Base-by-base conservation (phyloP, 2,888 invertebrate species). In the Rotaria magnacalcarata region DNA sequence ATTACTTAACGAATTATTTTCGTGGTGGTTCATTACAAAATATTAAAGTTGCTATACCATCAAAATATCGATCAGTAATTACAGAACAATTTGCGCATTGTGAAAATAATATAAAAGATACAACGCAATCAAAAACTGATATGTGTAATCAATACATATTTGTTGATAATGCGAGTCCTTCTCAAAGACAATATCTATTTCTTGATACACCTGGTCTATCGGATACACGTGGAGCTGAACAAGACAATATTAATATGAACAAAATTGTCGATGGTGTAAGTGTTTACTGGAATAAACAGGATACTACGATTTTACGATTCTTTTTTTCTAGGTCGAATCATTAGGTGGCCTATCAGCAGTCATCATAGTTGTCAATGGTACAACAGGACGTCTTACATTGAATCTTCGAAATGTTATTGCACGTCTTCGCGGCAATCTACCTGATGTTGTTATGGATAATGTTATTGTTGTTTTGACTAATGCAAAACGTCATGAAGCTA, bases 391-490 rank as follows among this genome's bases (percentile, higher is more conserved):
- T n/a, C 47, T 80, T 47, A 80, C 80, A 80, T 80, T 80, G 19
- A 80, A 80, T 80, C 47, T 80, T 47, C 80, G 80, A 3, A 80
- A 80, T 80, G 80, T 80, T 14, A 80, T 80, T 24, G 80, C 80
- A 47, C 43, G 47, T 24, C 47, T 80, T 47, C 43, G 80, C 14
- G 80, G 80, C n/a, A 80, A 80, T 80, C 6, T 80, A 80, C 80
- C 80, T 80, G 80, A 80, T 80, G n/a, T 80, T 80, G 80, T 80
- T 14, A 80, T 80, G 80, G 80, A 80, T 80, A 80, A 80, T 47
- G 80, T 80, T 43, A 80, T 80, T 80, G 80, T 80, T 80, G 47
- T 80, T n/a, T 47, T 80, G 24, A 80, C 80, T 11, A 80, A 80
- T 80, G 80, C 80, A n/a, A 80, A 80, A 80, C 80, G 80, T 47